Evolutionary conservation across 2,113 vertebrate genomes (phyloP).

Genomic region (Sinosuthora webbiana): DNA sequence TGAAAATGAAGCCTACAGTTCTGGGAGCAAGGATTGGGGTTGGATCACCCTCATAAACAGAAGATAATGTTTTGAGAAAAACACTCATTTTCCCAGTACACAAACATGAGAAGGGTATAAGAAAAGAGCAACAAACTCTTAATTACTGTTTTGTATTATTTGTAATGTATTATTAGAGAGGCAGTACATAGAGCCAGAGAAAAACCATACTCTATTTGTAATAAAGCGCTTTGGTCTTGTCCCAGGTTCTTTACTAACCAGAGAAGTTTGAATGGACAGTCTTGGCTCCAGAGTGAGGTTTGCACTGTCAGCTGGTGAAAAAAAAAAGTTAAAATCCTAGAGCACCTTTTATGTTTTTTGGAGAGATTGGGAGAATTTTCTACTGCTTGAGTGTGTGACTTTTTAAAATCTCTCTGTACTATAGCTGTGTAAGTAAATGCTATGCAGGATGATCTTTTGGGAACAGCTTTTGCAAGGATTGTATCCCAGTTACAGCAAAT

Average conservation of each 20-base stretch:
- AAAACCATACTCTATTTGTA: neutral
- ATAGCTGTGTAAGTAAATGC: neutral
- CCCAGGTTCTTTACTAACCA: neutral
- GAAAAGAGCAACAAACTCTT: neutral
- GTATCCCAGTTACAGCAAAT: neutral
- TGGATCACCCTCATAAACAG: neutral
- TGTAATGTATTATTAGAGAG: neutral
- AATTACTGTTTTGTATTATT: neutral
- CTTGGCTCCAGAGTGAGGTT: neutral
- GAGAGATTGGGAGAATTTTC: neutral
- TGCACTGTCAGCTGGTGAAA: neutral
- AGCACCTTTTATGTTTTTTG: neutral
- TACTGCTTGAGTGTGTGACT: neutral
- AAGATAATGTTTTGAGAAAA: neutral
- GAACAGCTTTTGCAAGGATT: neutral
- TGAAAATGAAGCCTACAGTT: neutral
- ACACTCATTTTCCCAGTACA: neutral
- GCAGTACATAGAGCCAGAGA: neutral
- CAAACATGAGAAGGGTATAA: neutral
- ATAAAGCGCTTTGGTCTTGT: neutral
- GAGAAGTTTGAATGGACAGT: neutral
- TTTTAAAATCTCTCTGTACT: neutral
- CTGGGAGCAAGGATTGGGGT: neutral
- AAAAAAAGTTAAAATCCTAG: neutral
- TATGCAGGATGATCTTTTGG: neutral